Evolutionary conservation across 2,113 vertebrate species (phyloP), one percentile per base, ranked within the genome.

Genomic region (Nothobranchius furzeri): DNA sequence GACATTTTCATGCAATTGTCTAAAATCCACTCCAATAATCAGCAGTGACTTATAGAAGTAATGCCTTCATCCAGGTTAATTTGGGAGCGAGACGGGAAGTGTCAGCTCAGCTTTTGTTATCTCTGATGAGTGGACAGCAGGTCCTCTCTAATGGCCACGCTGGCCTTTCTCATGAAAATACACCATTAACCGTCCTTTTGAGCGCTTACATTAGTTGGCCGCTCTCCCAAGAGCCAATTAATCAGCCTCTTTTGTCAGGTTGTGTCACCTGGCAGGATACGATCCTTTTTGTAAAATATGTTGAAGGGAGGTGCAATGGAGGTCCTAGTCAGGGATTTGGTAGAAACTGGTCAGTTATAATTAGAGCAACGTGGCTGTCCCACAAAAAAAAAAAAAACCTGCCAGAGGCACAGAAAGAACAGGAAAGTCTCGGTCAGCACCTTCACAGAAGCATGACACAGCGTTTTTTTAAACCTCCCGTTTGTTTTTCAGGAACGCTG

Each of bases 181-280:
- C 73, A 73, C 74, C 78, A 86, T 89, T 89, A 84, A 85, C 78
- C 73, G 66, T 84, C 75, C 84, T 69, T 88, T 88, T 81, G 83
- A 85, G 81, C 68, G 8, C 51, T 75, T 84, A 76, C 80, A 85
- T 86, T 68, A 73, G 74, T 66, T 73, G 85, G 78, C 70, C 59
- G 10, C 75, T 78, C 85, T 83, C 81, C 83, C 81, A 86, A 82
- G 84, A 85, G 79, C 81, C 85, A 88, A 87, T 91, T 90, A 90
- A 88, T 89, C 88, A 79, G 68, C 62, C 64, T 54, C 76, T 75
- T 83, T 88, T 86, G 84, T 89, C 80, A 69, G 77, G 67, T 54
- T 73, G 64, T 78, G 83, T 87, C 85, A 86, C 88, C 85, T 85
- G 85, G 83, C 68, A 70, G 82, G 87, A 90, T 88, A 79, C 77